phyloP scores from a whole-genome alignment of 2,113 vertebrate genomes.

The Deroptyus accipitrinus region DNA sequence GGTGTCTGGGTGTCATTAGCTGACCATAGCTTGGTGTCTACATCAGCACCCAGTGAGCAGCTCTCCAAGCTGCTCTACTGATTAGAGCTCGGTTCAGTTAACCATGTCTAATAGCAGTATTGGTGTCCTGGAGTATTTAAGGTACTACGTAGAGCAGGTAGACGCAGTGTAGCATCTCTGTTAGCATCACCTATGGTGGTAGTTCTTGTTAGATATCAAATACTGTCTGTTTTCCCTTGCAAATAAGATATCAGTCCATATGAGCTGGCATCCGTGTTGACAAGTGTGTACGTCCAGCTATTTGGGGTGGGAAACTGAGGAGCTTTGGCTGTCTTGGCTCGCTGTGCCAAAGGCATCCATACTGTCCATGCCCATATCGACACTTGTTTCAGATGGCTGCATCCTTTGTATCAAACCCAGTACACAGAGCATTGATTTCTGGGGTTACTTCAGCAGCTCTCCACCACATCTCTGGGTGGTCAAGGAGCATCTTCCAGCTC shows the following conservation, averaged over 20 bases:
- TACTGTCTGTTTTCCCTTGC: neutral
- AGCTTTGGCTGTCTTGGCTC: neutral
- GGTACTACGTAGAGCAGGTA: neutral
- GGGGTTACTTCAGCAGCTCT: neutral
- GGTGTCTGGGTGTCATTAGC: neutral
- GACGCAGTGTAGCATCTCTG: accelerated
- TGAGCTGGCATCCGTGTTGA: neutral
- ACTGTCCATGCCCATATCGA: accelerated
- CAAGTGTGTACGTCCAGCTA: neutral
- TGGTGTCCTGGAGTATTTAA: neutral
- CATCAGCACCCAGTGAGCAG: neutral
- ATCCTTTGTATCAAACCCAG: accelerated
- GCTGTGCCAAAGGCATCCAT: neutral
- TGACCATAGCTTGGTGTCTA: neutral
- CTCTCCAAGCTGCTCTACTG: neutral
- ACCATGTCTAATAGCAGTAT: neutral
- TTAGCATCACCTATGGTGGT: neutral
- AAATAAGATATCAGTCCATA: neutral
- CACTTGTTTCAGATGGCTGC: neutral
- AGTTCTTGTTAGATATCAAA: neutral
- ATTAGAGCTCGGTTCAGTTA: neutral
- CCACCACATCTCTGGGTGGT: neutral
- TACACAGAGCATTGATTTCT: neutral
- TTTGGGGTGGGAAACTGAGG: neutral
- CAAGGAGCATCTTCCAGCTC: neutral